A percentile compares a stretch with the other conserved stretches of the same genome.
These are phyloP conservation scores for Trachemys scripta DNA, from an alignment of 2,113 vertebrate genomes.

Conservation along the genomic window DNA sequence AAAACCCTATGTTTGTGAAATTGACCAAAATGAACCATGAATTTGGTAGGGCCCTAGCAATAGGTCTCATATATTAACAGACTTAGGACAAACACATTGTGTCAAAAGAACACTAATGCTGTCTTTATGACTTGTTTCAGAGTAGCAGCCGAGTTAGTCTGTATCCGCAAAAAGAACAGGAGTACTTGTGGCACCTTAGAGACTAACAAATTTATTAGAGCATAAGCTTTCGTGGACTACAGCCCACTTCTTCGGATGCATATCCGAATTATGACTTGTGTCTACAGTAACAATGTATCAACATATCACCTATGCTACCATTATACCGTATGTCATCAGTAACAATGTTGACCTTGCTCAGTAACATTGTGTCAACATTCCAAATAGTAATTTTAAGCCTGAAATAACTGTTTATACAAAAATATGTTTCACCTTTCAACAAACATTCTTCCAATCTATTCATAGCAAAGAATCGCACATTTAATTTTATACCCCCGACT, in stretches of 20 bases:
- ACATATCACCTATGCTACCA: background rate
- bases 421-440: background rate
- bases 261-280: background rate
- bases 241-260: too few species aligned
- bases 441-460: slow-evolving; percentile 26
- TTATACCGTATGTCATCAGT: background rate
- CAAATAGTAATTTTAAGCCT: background rate
- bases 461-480: background rate
- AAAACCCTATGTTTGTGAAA: too few species aligned
- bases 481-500: slow-evolving; percentile 7
- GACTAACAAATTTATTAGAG: too few species aligned
- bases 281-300: background rate
- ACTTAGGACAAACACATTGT: background rate
- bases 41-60: too few species aligned
- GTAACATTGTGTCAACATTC: background rate
- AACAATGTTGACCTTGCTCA: background rate
- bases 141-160: too few species aligned
- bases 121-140: background rate
- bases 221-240: too few species aligned
- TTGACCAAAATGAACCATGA: too few species aligned
- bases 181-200: too few species aligned
- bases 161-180: too few species aligned
- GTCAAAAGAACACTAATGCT: background rate
- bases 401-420: background rate
- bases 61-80: background rate